Base-by-base conservation (phyloP, 2,113 vertebrate species). In the Zeus faber region DNA sequence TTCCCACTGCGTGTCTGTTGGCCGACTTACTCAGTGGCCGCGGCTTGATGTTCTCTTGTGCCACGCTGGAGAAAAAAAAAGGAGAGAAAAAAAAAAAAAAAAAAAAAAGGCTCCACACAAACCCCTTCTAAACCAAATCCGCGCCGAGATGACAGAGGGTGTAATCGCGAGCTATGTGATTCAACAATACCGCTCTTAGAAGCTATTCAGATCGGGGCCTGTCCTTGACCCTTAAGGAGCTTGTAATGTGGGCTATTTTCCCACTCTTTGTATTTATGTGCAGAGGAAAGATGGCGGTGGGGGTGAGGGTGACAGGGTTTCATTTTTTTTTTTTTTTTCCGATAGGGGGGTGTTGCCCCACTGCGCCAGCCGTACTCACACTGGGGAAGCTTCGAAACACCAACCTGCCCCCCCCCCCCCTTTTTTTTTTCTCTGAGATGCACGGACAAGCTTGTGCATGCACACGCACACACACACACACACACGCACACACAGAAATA, bases 171-270 rank as follows among this genome's bases (percentile, higher is more conserved):
- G 86, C 88, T 86, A 81, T 91, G 89, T 91, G 88, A 88, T 84
- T 84, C 75, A 82, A 90, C 88, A 91, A 89, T 88, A 71, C 75
- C 35, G 71, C 80, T 85, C 86, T 91, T 82, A 86, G 83, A 89
- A 83, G 79, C 88, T 60, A 80, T 91, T 89, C 85, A 89, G 64
- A 67, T 67, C 35, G 65, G 72, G 84, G 67, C 79, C 87, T 91
- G 89, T 91, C 88, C 88, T 89, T 91, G 89, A 91, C 88, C 87
- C 87, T 88, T 89, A 89, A 91, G 88, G 88, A 88, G 88, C 88
- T 91, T 89, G 88, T 90, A 90, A 89, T 89, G 84, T 87, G 86
- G 84, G 73, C 81, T 87, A 85, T 87, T 85, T 80, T 73, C 61
- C 66, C 83, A 64, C 75, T 77, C 83, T 89, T 89, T 89, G 86